Evolutionary conservation across 2,888 invertebrate genomes (phyloP).

Genomic region (Steinernema carpocapsae): DNA sequence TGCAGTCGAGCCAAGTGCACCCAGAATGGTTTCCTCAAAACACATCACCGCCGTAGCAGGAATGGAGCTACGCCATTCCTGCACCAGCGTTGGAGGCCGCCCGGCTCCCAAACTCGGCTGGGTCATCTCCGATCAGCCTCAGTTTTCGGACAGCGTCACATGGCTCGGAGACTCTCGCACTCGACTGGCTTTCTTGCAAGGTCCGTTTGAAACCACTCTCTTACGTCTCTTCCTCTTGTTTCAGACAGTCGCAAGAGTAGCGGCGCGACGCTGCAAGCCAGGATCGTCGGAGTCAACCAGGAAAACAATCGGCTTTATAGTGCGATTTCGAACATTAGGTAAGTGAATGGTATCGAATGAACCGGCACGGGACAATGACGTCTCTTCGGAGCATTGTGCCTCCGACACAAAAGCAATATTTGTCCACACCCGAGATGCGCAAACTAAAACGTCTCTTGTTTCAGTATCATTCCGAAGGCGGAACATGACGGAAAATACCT

Average conservation of each 20-base stretch:
- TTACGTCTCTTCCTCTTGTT: not conserved
- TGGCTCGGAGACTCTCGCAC: conserved; percentile 27
- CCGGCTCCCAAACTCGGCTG: conserved; percentile 52
- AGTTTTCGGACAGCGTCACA: conserved; percentile 7
- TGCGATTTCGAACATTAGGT: conserved; percentile 20
- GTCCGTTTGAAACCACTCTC: not conserved
- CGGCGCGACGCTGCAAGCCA: conserved; percentile 3
- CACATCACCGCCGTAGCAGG: conserved; percentile 42
- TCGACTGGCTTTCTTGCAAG: conserved; percentile 14
- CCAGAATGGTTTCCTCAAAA: conserved; percentile 36
- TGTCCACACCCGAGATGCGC: not conserved
- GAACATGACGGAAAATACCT: conserved; percentile 47
- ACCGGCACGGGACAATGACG: too few species aligned
- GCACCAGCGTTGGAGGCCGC: conserved; percentile 40
- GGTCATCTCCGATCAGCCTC: conserved; percentile 53
- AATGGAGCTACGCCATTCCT: conserved; percentile 34
- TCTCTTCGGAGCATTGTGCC: not conserved
- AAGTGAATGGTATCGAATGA: too few species aligned
- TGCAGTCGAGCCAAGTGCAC: conserved; percentile 39
- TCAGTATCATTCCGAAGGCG: conserved; percentile 43
- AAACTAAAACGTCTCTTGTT: conserved; percentile 33
- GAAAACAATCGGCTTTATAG: conserved; percentile 22
- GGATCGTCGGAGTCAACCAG: conserved; percentile 5
- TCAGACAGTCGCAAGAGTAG: conserved; percentile 23
- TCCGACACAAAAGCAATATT: not conserved